These are phyloP conservation scores for Mormyrus lacerda DNA, from an alignment of 2,113 vertebrate genomes.

Conservation along the genomic window DNA sequence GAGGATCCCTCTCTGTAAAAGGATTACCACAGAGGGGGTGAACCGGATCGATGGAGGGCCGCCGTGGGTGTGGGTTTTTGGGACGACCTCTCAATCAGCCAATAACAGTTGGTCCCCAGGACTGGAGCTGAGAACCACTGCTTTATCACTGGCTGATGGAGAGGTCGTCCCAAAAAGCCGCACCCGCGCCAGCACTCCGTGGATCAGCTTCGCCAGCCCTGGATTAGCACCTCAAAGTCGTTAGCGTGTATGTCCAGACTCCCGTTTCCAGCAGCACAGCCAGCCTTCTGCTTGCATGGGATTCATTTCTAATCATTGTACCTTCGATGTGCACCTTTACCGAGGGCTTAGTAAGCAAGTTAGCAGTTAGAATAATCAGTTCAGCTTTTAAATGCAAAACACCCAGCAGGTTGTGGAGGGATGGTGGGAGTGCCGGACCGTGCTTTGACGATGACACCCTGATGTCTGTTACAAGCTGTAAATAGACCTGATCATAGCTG, in stretches of 20 bases:
- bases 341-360: not conserved
- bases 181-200: too few species aligned
- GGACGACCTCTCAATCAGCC: too few species aligned
- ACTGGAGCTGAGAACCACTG: too few species aligned
- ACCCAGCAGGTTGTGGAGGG: not conserved
- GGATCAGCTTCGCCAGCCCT: too few species aligned
- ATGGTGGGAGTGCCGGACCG: not conserved
- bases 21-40: too few species aligned
- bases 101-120: too few species aligned
- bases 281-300: not conserved
- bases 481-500: not conserved
- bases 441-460: too few species aligned
- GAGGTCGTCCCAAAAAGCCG: too few species aligned
- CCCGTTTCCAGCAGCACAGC: not conserved
- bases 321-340: not conserved
- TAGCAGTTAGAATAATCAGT: not conserved
- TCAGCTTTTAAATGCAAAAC: not conserved
- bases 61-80: too few species aligned
- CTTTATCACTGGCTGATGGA: too few species aligned
- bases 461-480: not conserved
- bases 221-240: not conserved
- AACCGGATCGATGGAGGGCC: too few species aligned
- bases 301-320: not conserved
- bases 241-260: not conserved
- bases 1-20: not conserved